Evolutionary conservation across 2,797 vertebrate species (phyloP).

Genomic region (Propithecus perrieri): DNA sequence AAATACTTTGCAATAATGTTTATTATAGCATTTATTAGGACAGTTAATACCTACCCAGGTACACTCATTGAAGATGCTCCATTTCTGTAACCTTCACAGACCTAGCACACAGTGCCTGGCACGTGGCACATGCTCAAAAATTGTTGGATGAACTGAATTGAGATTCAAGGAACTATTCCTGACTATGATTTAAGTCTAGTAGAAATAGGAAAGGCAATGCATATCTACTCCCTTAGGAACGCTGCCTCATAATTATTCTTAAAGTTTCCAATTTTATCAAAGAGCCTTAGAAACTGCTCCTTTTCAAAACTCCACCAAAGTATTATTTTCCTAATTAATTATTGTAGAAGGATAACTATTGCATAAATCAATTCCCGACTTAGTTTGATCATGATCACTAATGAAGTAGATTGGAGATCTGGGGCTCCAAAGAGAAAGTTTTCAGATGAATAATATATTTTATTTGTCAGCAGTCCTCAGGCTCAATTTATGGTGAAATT

Average conservation of each 20-base stretch:
- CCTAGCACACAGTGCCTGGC: background rate
- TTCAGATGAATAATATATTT: conserved; percentile 79
- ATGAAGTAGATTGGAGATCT: conserved; percentile 73
- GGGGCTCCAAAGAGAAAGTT: conserved; percentile 68
- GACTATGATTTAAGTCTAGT: conserved; percentile 47
- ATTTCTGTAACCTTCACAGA: background rate
- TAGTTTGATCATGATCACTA: conserved; percentile 76
- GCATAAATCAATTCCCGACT: conserved; percentile 79
- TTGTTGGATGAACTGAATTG: conserved; percentile 53
- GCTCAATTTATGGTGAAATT: conserved; percentile 80
- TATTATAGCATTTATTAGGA: background rate
- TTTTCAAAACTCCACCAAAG: conserved; percentile 72
- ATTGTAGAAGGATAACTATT: conserved; percentile 74
- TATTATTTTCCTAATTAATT: conserved; percentile 80
- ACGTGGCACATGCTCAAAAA: background rate
- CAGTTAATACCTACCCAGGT: background rate
- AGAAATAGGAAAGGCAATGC: conserved; percentile 59
- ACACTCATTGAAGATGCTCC: background rate
- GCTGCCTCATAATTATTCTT: conserved; percentile 75
- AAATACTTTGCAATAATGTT: background rate
- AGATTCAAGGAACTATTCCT: conserved; percentile 52
- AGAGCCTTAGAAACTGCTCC: conserved; percentile 64
- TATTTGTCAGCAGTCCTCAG: conserved; percentile 81
- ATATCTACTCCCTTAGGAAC: conserved; percentile 63
- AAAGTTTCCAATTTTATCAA: conserved; percentile 78